Base-by-base conservation (phyloP, 1,140 invertebrate species). In the Macrobrachium nipponense region DNA sequence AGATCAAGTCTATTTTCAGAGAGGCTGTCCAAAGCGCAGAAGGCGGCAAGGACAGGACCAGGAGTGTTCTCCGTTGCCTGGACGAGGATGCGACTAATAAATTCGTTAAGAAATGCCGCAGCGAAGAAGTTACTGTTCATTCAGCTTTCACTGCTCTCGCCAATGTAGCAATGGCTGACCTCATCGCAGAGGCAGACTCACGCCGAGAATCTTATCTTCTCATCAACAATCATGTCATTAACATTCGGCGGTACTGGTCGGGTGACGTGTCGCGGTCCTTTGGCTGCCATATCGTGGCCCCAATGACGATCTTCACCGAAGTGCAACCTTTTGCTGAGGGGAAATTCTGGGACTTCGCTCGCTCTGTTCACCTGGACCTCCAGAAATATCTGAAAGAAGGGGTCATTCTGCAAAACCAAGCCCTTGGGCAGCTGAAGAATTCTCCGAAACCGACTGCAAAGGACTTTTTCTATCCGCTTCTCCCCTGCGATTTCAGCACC, bases 331-430 rank as follows among this genome's bases (percentile, higher is more conserved):
- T 76, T 23, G 59, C 15, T 0, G 58, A 23, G 8, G 61, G 51
- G 11, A 72, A 76, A 44, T 83, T 83, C 60, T 83, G 81, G 81
- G 72, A 62, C 7, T 77, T 59, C 4, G 81, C 60, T 23, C 72
- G 81, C 7, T 64, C 43, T 15, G 20, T 83, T 12, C 60, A 83
- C 4, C 1, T 14, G 2, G 73, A 76, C 5, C 17, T 83, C 0
- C 27, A 77, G 11, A 44, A 8, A 7, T n/a, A 20, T 11, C 4
- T 66, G 18, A 59, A 76, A 1, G 43, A 7, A 17, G 81, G 43
- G 8, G 36, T 44, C n/a, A 59, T 64, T 18, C 5, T 76, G 60
- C 27, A 27, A 36, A 73, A 83, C 15, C 27, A 58, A 5, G 72
- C 81, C 15, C 6, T 77, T n/a, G 12, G 10, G 5, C n/a, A 72